Percentiles rank a stretch among this genome's conserved stretches.
Conservation (phyloP, 2,113 vertebrate genomes). For the Sprattus sprattus region DNA sequence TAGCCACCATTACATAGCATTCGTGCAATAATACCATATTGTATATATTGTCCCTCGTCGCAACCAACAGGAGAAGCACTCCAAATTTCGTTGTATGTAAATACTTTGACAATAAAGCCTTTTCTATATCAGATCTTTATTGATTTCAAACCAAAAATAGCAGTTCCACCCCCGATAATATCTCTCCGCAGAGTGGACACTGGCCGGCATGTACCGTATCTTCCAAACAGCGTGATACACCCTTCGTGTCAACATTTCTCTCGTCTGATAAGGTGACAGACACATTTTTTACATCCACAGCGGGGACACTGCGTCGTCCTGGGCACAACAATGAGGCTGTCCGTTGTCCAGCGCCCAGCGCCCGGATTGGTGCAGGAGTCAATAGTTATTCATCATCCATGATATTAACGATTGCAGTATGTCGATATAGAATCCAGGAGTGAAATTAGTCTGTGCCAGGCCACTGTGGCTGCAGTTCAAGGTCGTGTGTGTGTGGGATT, state of each 20-base stretch:
- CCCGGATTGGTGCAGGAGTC: conserved; percentile 59
- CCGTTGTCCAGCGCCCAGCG: conserved; percentile 36
- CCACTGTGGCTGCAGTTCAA: conserved; percentile 66
- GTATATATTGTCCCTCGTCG: too few relatives aligned
- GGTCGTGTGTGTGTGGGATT: conserved; percentile 53
- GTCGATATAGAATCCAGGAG: conserved; percentile 71
- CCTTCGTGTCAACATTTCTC: conserved; percentile 6
- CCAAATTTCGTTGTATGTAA: too few relatives aligned
- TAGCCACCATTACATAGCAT: background rate
- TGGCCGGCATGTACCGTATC: conserved; percentile 11
- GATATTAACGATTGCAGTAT: conserved; percentile 74
- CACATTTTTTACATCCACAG: background rate
- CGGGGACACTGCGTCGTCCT: background rate
- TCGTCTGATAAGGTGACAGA: conserved; percentile 11
- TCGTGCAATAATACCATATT: background rate
- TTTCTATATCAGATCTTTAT: background rate
- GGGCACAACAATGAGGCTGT: conserved; percentile 18
- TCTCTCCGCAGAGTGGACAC: background rate
- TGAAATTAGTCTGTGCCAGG: conserved; percentile 76
- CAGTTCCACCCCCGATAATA: background rate
- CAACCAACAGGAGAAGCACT: too few relatives aligned
- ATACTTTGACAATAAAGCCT: background rate
- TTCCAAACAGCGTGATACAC: conserved; percentile 26
- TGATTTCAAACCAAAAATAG: background rate
- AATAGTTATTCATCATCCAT: conserved; percentile 73